Conservation (phyloP, 2,113 vertebrate genomes). For the Maylandia zebra region DNA sequence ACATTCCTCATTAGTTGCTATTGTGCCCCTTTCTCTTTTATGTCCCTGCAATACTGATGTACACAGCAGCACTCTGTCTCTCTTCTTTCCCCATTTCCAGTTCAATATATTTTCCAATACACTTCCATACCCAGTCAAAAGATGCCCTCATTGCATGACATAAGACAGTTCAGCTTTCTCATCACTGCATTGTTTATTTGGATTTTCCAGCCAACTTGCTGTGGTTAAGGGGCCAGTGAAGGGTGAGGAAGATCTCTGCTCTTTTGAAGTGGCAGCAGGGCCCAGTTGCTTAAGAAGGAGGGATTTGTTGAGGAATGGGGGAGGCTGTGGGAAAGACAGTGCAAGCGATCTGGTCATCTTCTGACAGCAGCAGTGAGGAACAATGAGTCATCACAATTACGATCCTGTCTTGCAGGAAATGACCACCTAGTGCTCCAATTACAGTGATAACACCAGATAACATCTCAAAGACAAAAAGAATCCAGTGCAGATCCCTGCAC, state of each 20-base stretch:
- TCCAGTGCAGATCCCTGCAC: background rate
- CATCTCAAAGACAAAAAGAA: background rate
- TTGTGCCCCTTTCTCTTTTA: background rate
- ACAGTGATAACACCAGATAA: conserved; percentile 44
- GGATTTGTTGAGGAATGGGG: conserved; percentile 19
- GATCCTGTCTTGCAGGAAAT: conserved; percentile 45
- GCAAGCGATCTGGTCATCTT: background rate
- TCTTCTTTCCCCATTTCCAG: background rate
- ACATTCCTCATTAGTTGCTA: conserved; percentile 39
- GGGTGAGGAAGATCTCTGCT: conserved; percentile 11
- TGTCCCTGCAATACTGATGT: background rate
- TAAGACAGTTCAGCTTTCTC: conserved; percentile 18
- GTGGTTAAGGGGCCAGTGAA: background rate
- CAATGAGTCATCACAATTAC: conserved; percentile 25
- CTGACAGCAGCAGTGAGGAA: background rate
- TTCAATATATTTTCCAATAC: background rate
- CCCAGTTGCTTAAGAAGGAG: background rate
- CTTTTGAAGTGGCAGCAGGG: conserved; percentile 21
- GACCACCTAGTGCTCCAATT: conserved; percentile 33
- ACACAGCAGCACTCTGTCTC: background rate
- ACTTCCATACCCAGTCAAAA: conserved; percentile 3
- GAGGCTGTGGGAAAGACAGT: background rate
- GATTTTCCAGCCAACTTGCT: conserved; percentile 30
- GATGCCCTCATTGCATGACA: conserved; percentile 4
- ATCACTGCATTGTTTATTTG: conserved; percentile 50